A percentile compares a stretch with the other conserved stretches of the same genome.
Conservation (phyloP, 37 sponge, comb jelly and placozoan genomes). For the Beroe ovata region DNA sequence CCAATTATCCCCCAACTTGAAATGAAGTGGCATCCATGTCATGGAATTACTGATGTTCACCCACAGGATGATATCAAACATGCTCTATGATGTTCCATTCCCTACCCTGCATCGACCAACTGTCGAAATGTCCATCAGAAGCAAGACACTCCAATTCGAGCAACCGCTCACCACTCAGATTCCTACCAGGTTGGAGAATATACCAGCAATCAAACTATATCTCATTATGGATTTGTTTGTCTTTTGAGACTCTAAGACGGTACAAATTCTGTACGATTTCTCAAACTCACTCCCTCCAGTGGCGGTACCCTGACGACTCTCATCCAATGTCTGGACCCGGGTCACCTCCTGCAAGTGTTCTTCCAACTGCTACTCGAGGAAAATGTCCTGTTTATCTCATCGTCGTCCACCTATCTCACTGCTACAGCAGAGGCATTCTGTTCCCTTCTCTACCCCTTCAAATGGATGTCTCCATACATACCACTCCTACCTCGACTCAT, state of each 20-base stretch:
- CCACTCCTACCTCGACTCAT: slow-evolving; percentile 46
- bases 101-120: slow-evolving; percentile 30
- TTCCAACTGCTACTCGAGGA: slow-evolving; percentile 64
- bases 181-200: slow-evolving; percentile 34
- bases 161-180: slow-evolving; percentile 65
- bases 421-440: slow-evolving; percentile 58
- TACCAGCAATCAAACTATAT: neutral
- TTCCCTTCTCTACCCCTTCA: slow-evolving; percentile 43
- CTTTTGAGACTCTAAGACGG: no score
- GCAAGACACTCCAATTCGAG: slow-evolving; percentile 21
- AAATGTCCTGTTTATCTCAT: slow-evolving; percentile 47
- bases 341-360: slow-evolving; percentile 37
- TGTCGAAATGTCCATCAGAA: neutral
- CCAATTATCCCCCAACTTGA: neutral
- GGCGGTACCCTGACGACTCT: slow-evolving; percentile 46
- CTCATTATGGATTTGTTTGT: no score
- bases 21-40: no score
- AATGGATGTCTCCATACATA: slow-evolving; percentile 58
- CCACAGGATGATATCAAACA: slow-evolving; percentile 59
- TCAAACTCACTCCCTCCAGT: neutral
- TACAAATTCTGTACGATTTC: no score
- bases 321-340: slow-evolving; percentile 39
- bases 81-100: slow-evolving; percentile 61
- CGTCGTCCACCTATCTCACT: slow-evolving; percentile 21
- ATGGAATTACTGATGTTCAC: no score